A percentile compares a stretch with the other conserved stretches of the same genome.
Conservation (phyloP, 2,113 vertebrate genomes). For the Argyrosomus japonicus region DNA sequence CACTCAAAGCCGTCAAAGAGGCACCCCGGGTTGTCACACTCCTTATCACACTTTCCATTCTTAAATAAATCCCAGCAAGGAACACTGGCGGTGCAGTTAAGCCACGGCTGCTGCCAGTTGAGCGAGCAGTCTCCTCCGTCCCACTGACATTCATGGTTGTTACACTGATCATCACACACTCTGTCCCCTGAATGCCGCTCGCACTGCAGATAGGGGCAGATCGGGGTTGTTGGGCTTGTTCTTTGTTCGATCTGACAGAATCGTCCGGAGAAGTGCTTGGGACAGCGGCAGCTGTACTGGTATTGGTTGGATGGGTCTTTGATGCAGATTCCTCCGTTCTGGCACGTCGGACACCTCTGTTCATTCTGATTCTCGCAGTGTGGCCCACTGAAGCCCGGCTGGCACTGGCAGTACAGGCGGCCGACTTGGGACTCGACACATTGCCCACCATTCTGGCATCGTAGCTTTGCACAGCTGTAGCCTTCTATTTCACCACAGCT, state of each 20-base stretch:
- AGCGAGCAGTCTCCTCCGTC: constrained; percentile 95
- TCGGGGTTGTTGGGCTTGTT: rapidly evolving
- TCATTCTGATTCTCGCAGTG: constrained; percentile 82
- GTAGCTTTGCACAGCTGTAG: constrained; percentile 86
- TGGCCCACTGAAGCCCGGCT: constrained; percentile 81
- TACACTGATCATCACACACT: constrained; percentile 90
- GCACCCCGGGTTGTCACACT: constrained; percentile 91
- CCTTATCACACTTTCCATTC: constrained; percentile 88
- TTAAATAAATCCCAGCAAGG: constrained; percentile 91
- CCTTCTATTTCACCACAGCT: constrained; percentile 86
- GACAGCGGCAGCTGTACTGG: constrained; percentile 86
- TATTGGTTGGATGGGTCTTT: constrained; percentile 81
- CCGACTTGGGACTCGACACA: constrained; percentile 83
- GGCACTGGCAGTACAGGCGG: constrained; percentile 87
- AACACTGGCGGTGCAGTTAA: constrained; percentile 85
- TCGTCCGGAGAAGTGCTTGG: constrained; percentile 79
- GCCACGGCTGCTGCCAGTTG: constrained; percentile 88
- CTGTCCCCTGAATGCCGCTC: constrained; percentile 80
- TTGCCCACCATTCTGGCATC: constrained; percentile 88
- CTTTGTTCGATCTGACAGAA: constrained; percentile 81
- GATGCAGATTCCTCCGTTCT: constrained; percentile 89
- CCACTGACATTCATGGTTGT: constrained; percentile 91
- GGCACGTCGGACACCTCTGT: constrained; percentile 84
- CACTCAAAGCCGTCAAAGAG: constrained; percentile 96
- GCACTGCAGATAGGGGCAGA: constrained; percentile 87